Conservation (phyloP, 2,888 invertebrate species). For the Eristalis tenax region DNA sequence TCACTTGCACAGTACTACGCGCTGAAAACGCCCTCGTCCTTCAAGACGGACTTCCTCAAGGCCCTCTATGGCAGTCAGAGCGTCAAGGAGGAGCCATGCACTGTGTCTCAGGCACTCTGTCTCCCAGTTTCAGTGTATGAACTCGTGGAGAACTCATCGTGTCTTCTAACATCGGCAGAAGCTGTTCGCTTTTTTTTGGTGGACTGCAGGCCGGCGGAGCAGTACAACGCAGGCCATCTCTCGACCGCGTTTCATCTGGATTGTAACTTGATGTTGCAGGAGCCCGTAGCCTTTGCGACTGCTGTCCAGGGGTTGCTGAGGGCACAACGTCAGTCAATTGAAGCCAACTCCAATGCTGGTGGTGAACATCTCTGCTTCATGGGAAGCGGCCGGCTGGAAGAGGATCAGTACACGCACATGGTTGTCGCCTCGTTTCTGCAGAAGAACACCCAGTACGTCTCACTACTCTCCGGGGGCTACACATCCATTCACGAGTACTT, state of each 20-base stretch:
- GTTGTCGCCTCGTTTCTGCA: conserved; percentile 98
- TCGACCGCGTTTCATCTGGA: conserved; percentile 99
- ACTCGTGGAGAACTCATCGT: conserved; percentile 90
- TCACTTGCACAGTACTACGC: conserved; percentile 98
- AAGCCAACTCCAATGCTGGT: conserved; percentile 92
- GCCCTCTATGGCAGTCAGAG: conserved; percentile 84
- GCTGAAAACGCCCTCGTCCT: conserved; percentile 94
- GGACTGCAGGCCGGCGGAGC: conserved; percentile 97
- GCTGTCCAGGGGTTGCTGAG: conserved; percentile 94
- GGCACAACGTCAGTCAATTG: conserved; percentile 93
- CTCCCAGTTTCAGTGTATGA: conserved; percentile 97
- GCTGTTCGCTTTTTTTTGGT: conserved; percentile 95
- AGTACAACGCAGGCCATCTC: conserved; percentile 98
- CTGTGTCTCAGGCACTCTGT: conserved; percentile 90
- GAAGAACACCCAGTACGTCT: conserved; percentile 95
- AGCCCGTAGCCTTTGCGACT: conserved; percentile 95
- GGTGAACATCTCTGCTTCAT: conserved; percentile 95
- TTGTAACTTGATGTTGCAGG: conserved; percentile 97
- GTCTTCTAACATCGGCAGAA: conserved; percentile 85
- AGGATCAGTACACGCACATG: conserved; percentile 98
- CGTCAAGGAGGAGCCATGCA: conserved; percentile 83
- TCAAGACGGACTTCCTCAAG: conserved; percentile 90
- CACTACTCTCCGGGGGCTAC: conserved; percentile 95
- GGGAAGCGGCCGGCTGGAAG: conserved; percentile 95
- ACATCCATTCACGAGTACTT: conserved; percentile 91